phyloP scores from a whole-genome alignment of 35 echinoderm and acorn worm species.

The Amphiura filiformis region DNA sequence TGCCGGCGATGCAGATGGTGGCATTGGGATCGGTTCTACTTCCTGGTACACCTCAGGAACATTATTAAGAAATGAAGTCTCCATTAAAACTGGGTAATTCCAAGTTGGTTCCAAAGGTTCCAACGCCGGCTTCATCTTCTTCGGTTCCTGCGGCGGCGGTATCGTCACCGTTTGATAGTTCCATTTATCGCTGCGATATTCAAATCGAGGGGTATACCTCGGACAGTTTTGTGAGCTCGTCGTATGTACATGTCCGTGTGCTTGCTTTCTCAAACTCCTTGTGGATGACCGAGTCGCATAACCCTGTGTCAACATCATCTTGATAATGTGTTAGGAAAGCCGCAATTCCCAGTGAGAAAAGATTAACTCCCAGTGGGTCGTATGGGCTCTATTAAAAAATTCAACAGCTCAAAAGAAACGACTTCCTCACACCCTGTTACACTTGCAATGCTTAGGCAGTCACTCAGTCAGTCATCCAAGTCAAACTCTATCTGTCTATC shows the following conservation, averaged over 20 bases:
- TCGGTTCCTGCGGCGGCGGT: background rate
- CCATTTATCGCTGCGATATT: background rate
- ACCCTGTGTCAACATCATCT: background rate
- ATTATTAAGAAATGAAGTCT: constrained; percentile 1
- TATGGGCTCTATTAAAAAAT: background rate
- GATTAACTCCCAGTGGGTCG: background rate
- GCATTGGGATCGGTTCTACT: too few species aligned
- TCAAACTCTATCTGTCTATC: too few species aligned
- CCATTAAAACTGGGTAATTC: background rate
- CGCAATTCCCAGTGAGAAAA: background rate
- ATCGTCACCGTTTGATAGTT: background rate
- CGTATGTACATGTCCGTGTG: background rate
- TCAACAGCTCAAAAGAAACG: background rate
- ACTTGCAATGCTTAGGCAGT: background rate
- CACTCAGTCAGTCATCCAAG: background rate
- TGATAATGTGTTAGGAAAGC: background rate
- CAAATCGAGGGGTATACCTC: background rate
- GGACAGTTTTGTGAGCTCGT: background rate
- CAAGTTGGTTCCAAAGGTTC: background rate
- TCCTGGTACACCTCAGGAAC: background rate
- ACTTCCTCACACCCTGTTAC: background rate
- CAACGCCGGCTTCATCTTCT: background rate
- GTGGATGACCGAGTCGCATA: background rate
- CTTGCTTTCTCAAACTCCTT: background rate
- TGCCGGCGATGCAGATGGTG: too few species aligned